Conservation (phyloP, 1,140 invertebrate species). For the Drosophila parabipectinata region DNA sequence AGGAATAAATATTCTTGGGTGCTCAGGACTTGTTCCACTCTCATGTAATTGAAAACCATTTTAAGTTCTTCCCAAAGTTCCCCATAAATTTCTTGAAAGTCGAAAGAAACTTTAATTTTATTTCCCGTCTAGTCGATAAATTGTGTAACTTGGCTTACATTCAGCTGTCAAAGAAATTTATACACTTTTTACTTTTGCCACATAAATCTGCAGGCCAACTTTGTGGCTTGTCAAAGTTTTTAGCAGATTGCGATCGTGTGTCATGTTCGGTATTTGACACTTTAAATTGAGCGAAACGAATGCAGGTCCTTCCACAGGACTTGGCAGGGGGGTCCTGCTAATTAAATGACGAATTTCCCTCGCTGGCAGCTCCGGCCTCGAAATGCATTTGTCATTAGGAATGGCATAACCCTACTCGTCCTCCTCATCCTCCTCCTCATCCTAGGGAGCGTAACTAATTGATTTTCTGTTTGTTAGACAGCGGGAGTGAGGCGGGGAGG, state of each 20-base stretch:
- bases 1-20: neutral
- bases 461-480: constrained; percentile 68
- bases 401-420: constrained; percentile 20
- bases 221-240: constrained; percentile 39
- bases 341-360: constrained; percentile 66
- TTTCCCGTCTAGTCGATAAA: constrained; percentile 36
- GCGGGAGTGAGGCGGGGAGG: constrained; percentile 30
- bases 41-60: constrained; percentile 1
- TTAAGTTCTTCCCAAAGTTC: neutral
- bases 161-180: constrained; percentile 74
- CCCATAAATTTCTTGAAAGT: constrained; percentile 14
- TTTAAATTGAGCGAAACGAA: constrained; percentile 72
- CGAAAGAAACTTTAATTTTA: constrained; percentile 12
- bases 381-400: constrained; percentile 71
- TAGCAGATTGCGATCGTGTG: constrained; percentile 64
- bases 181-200: constrained; percentile 65
- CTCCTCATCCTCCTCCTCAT: constrained; percentile 9
- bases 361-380: constrained; percentile 33
- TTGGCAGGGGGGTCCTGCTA: constrained; percentile 27
- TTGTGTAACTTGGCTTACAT: constrained; percentile 44
- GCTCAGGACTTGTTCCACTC: neutral
- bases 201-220: constrained; percentile 58
- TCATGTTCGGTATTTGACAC: constrained; percentile 72
- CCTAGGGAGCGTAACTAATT: constrained; percentile 72
- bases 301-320: constrained; percentile 36